phyloP scores from a whole-genome alignment of 2,113 vertebrate genomes.

The Bubalus kerabau region DNA sequence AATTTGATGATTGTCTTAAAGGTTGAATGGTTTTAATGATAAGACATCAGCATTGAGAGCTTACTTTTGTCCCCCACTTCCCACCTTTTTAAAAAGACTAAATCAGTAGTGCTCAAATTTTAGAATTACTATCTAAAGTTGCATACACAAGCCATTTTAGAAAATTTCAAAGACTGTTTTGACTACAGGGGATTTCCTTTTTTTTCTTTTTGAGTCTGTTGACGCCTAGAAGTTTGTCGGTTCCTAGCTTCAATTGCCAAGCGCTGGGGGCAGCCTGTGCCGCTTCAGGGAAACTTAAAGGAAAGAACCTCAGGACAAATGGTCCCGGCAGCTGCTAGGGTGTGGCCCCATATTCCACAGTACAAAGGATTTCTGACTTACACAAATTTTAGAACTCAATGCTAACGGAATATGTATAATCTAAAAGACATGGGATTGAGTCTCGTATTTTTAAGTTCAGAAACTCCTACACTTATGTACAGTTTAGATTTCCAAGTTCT shows the following conservation, averaged over 20 bases:
- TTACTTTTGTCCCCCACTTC: not conserved
- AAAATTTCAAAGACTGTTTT: not conserved
- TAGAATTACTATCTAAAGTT: not conserved
- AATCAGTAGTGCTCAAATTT: not conserved
- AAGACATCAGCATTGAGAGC: not conserved
- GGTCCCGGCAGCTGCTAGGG: not conserved
- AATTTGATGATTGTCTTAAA: slow-evolving; percentile 14
- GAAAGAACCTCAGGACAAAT: not conserved
- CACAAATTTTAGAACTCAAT: not conserved
- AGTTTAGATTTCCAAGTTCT: not conserved
- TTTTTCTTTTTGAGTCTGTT: not conserved
- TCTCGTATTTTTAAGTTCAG: not conserved
- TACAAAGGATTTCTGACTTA: not conserved
- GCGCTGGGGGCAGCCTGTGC: not conserved
- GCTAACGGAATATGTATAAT: not conserved
- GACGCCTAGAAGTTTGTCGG: not conserved
- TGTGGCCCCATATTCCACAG: not conserved
- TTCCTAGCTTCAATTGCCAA: not conserved
- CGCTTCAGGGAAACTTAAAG: not conserved
- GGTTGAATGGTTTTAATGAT: not conserved
- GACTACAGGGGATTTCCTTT: not conserved
- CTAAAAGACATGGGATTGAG: not conserved
- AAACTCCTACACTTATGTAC: not conserved
- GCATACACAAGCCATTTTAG: not conserved
- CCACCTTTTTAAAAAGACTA: not conserved